Percentiles rank a stretch among this genome's conserved stretches.
These are phyloP conservation scores for Bursaphelenchus mucronatus DNA, from an alignment of 1,140 invertebrate species.

Conservation along the genomic window DNA sequence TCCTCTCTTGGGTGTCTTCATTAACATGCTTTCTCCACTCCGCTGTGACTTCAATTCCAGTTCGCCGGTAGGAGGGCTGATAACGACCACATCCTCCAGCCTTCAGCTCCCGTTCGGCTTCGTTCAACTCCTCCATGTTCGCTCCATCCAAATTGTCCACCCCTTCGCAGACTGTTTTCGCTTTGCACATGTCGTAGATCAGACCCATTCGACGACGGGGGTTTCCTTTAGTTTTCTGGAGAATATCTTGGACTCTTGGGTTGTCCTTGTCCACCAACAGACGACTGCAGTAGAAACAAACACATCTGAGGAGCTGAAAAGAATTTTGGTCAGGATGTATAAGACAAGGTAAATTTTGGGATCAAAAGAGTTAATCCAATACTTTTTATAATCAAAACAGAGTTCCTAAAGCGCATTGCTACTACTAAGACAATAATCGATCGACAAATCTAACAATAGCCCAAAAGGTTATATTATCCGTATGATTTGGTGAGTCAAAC, in stretches of 20 bases:
- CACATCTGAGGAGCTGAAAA: slow-evolving; percentile 57
- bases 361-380: background rate
- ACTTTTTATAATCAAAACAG: no score
- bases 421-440: no score
- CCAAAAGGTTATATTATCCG: no score
- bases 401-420: no score
- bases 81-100: slow-evolving; percentile 95
- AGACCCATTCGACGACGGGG: slow-evolving; percentile 85
- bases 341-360: background rate
- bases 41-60: slow-evolving; percentile 83
- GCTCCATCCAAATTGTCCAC: slow-evolving; percentile 72
- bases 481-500: no score
- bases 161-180: slow-evolving; percentile 95
- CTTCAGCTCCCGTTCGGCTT: slow-evolving; percentile 61
- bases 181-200: slow-evolving; percentile 96
- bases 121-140: slow-evolving; percentile 31
- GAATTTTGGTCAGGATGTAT: background rate
- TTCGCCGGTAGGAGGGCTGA: slow-evolving; percentile 82
- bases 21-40: slow-evolving; percentile 93
- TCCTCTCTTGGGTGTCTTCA: slow-evolving; percentile 89
- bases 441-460: no score
- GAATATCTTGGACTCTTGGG: slow-evolving; percentile 94
- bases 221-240: slow-evolving; percentile 93
- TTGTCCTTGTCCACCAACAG: slow-evolving; percentile 69
- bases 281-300: slow-evolving; percentile 57